phyloP scores from a whole-genome alignment of 2,113 vertebrate genomes.

The Notarius quadriscutis region DNA sequence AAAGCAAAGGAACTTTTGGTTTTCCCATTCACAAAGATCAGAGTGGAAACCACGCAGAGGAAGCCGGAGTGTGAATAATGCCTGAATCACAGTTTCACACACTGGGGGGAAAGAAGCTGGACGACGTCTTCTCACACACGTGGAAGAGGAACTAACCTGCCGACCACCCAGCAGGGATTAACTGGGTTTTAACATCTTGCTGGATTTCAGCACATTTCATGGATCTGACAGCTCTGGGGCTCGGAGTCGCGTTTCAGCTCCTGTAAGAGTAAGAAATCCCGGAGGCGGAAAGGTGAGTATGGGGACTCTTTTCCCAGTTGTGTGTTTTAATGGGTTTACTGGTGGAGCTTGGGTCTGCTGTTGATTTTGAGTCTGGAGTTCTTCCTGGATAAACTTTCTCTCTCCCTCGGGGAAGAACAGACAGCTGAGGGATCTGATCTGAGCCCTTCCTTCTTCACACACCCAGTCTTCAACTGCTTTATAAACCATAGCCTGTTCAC shows the following conservation, averaged over 20 bases:
- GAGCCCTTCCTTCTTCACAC: not conserved
- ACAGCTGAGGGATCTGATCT: not conserved
- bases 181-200: not conserved
- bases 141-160: constrained; percentile 34
- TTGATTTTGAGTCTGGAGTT: not conserved
- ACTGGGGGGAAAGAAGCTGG: not conserved
- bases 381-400: not conserved
- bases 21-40: constrained; percentile 2
- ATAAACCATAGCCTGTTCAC: not conserved
- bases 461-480: not conserved
- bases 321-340: not conserved
- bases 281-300: constrained; percentile 21
- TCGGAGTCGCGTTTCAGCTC: not conserved
- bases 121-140: constrained; percentile 4
- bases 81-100: constrained; percentile 36
- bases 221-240: constrained; percentile 33
- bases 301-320: not conserved
- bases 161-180: not conserved
- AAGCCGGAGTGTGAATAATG: constrained; percentile 36
- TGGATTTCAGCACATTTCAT: not conserved
- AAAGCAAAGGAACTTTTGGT: constrained; percentile 1
- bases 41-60: constrained; percentile 38
- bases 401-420: not conserved
- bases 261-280: not conserved
- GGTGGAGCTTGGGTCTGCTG: not conserved